Base-by-base conservation (phyloP, 2,888 invertebrate species). In the Microctonus hyperodae region DNA sequence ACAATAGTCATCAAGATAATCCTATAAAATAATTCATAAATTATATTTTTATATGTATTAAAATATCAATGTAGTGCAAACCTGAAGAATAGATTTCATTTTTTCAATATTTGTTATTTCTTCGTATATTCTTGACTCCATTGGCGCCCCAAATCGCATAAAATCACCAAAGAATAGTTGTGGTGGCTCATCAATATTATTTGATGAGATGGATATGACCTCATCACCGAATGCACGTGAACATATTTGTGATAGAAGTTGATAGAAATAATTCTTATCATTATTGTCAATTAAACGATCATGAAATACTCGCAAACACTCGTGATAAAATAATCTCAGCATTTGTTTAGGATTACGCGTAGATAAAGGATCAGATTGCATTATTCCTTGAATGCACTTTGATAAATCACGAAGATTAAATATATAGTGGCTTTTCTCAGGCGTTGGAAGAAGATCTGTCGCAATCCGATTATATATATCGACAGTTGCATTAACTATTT, bases 381-480 rank as follows among this genome's bases (percentile, higher is more conserved):
- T 84, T 9, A 95, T 89, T n/a, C 95, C 96, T 85, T 96, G 96
- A 76, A 96, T 88, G 69, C 94, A 94, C 83, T 96, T 96, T 10
- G 96, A 95, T 48, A 96, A 86, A 85, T 96, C 96, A 55, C 97
- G 87, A 74, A 97, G 85, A 84, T 97, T 97, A 83, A 97, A 97
- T 13, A 96, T 90, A 79, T 97, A 97, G 84, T 97, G 96, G 0
- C 94, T 94, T 82, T 96, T 96, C 28, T 93, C 90, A 0, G 97
- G 97, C 0, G 96, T 97, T 0, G 97, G 97, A 31, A 97, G 84
- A 73, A 97, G 88, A 76, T 93, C 93, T 0, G 88, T 85, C 16
- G 92, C 90, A 53, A 96, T 94, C 75, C 91, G 89, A 71, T 89
- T 87, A 80, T 97, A 97, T 1, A 96, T 87, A 58, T 93, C 92